Percentiles rank a stretch among this genome's conserved stretches.
These are phyloP conservation scores for Nothobranchius furzeri DNA, from an alignment of 2,113 vertebrate genomes.

Conservation along the genomic window DNA sequence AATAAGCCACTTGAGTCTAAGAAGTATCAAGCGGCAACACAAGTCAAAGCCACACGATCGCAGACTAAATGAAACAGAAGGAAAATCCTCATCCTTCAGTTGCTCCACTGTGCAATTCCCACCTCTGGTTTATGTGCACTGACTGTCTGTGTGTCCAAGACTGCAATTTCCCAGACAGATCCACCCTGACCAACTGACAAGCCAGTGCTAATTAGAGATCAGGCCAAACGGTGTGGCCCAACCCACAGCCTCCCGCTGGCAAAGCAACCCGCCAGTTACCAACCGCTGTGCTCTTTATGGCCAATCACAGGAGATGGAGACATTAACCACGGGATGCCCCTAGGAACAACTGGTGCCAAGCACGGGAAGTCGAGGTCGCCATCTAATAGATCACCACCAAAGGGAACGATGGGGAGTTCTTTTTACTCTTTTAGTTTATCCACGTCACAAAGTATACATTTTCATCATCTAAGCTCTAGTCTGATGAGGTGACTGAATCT, in stretches of 20 bases:
- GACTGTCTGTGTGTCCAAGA: slow-evolving; percentile 43
- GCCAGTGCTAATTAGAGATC: slow-evolving; percentile 80
- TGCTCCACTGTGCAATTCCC: slow-evolving; percentile 44
- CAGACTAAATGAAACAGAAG: slow-evolving; percentile 34
- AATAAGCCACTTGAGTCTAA: slow-evolving; percentile 51
- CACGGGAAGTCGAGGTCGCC: slow-evolving; percentile 5
- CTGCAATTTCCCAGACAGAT: slow-evolving; percentile 76
- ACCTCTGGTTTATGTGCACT: slow-evolving; percentile 24
- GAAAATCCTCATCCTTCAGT: slow-evolving; percentile 40
- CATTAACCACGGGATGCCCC: slow-evolving; percentile 42
- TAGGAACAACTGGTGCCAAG: slow-evolving; percentile 43
- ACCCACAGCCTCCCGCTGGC: slow-evolving; percentile 75
- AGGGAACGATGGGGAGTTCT: background rate
- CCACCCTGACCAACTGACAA: slow-evolving; percentile 71
- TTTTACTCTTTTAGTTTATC: slow-evolving; percentile 12
- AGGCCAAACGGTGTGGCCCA: slow-evolving; percentile 62
- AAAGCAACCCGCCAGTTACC: slow-evolving; percentile 69
- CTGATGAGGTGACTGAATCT: background rate
- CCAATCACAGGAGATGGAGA: slow-evolving; percentile 58
- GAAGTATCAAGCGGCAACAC: slow-evolving; percentile 48
- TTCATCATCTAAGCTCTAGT: background rate
- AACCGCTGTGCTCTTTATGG: slow-evolving; percentile 43
- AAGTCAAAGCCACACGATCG: slow-evolving; percentile 60
- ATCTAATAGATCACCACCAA: slow-evolving; percentile 38
- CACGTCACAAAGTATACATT: slow-evolving; percentile 11